Evolutionary conservation across 2,113 vertebrate genomes (phyloP).

Genomic region (Terrapene triunguis): DNA sequence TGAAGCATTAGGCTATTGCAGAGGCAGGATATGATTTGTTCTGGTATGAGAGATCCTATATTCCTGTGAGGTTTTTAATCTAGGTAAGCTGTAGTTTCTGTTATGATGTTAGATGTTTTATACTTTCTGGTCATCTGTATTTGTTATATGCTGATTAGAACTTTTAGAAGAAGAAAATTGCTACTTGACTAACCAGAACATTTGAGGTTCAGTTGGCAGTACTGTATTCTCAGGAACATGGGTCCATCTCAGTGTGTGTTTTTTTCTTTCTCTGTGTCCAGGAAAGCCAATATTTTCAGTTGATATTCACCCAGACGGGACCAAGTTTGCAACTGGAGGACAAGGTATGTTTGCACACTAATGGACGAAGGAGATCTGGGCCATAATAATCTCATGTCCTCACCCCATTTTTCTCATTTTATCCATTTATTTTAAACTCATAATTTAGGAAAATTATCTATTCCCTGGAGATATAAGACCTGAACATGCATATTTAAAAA

Average conservation of each 20-base stretch:
- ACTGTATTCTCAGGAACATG: neutral
- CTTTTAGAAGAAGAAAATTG: neutral
- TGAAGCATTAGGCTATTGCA: neutral
- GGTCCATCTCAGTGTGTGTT: neutral
- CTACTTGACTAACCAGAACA: neutral
- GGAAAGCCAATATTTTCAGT: slow-evolving; percentile 99
- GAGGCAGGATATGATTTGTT: neutral
- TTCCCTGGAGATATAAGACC: neutral
- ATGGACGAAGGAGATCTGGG: neutral
- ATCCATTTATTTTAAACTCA: neutral
- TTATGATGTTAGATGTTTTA: neutral
- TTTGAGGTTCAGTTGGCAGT: fast-evolving
- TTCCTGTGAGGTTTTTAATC: neutral
- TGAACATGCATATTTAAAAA: neutral
- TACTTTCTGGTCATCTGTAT: neutral
- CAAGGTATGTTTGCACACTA: slow-evolving; percentile 84
- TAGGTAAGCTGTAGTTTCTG: neutral
- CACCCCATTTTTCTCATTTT: neutral
- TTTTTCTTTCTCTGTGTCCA: slow-evolving; percentile 71
- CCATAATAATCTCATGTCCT: neutral
- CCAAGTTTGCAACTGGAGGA: slow-evolving; percentile 98
- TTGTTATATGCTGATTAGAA: fast-evolving
- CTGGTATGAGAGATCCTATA: neutral
- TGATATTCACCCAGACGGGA: slow-evolving; percentile 98
- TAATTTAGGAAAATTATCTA: neutral